These are phyloP conservation scores for Vanacampus margaritifer DNA, from an alignment of 2,113 vertebrate species.

Conservation along the genomic window DNA sequence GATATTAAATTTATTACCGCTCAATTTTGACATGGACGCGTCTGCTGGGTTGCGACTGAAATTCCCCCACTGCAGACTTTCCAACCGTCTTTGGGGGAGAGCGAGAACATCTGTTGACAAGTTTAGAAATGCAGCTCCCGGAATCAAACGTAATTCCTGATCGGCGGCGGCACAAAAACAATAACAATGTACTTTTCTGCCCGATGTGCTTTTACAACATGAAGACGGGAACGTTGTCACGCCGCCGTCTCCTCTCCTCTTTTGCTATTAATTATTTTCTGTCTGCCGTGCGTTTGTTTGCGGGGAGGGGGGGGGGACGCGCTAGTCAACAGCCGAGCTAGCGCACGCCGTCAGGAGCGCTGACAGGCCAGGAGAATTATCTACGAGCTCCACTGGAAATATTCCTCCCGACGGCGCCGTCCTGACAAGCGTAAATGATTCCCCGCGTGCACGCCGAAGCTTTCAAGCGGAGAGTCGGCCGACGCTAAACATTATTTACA, in stretches of 20 bases:
- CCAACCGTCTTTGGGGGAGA: too few species aligned
- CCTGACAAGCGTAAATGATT: conserved; percentile 78
- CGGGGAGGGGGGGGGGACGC: conserved; percentile 14
- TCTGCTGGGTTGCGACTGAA: too few species aligned
- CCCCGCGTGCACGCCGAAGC: conserved; percentile 53
- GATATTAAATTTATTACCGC: too few species aligned
- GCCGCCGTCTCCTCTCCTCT: conserved; percentile 54
- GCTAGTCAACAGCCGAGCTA: conserved; percentile 59
- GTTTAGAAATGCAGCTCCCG: conserved; percentile 27
- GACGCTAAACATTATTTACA: conserved; percentile 71
- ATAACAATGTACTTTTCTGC: conserved; percentile 73
- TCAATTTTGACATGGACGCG: too few species aligned
- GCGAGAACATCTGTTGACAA: not conserved
- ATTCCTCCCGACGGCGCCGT: conserved; percentile 59
- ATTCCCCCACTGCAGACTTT: too few species aligned
- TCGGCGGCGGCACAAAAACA: conserved; percentile 40
- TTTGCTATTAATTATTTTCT: conserved; percentile 76
- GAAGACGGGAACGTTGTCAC: conserved; percentile 61
- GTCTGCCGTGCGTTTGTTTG: conserved; percentile 69
- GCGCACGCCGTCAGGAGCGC: conserved; percentile 75
- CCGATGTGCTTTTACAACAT: conserved; percentile 72
- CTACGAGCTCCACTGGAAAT: conserved; percentile 68
- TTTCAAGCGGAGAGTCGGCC: conserved; percentile 64
- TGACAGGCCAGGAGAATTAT: conserved; percentile 75
- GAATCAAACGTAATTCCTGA: conserved; percentile 67